Conservation (phyloP, 2,888 invertebrate species). For the Temnothorax unifasciatus region DNA sequence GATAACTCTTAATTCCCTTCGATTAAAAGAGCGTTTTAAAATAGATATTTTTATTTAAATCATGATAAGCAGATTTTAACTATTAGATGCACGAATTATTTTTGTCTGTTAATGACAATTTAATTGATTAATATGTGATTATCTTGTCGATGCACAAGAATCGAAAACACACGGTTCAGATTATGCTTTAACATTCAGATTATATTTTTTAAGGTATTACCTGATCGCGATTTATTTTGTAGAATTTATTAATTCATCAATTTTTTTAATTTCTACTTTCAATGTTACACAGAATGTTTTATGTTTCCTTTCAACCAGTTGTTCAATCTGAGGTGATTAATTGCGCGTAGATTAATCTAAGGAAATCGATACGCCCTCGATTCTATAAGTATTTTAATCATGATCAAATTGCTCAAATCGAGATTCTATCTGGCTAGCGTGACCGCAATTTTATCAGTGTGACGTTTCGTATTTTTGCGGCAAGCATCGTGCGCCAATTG, state of each 20-base stretch:
- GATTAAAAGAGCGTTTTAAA: no score
- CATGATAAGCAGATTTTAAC: neutral
- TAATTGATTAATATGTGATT: no score
- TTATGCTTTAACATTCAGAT: neutral
- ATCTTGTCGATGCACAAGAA: neutral
- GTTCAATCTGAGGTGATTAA: constrained; percentile 12
- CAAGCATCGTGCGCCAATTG: constrained; percentile 50
- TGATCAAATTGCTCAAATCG: constrained; percentile 4
- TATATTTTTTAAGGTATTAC: neutral
- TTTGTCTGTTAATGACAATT: no score
- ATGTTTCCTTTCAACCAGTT: neutral
- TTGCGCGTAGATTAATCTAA: constrained; percentile 11
- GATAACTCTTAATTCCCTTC: no score
- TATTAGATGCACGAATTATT: no score
- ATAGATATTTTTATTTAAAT: no score
- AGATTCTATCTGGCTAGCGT: constrained; percentile 34
- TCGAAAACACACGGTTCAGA: neutral
- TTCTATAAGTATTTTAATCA: constrained; percentile 24
- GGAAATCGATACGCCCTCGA: neutral
- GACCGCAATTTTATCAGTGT: constrained; percentile 43
- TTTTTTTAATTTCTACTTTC: constrained; percentile 2
- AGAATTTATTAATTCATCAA: neutral
- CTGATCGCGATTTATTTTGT: neutral
- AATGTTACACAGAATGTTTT: neutral
- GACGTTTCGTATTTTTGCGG: constrained; percentile 33